A percentile compares a stretch with the other conserved stretches of the same genome.
phyloP scores from a whole-genome alignment of 1,140 invertebrate species.

The Microplitis demolitor region DNA sequence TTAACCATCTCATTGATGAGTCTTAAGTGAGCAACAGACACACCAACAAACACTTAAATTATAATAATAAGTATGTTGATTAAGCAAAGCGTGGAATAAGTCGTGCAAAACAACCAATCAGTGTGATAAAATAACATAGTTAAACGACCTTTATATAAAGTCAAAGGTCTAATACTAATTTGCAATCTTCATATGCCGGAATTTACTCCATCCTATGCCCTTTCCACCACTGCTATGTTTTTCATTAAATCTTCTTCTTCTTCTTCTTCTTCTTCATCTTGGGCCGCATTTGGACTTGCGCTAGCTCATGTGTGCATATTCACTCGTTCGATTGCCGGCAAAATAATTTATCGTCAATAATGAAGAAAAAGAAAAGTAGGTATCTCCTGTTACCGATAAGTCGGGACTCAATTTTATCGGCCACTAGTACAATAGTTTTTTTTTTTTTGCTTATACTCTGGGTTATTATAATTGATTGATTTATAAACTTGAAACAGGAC shows the following conservation, averaged over 20 bases:
- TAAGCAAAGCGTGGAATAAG: background rate
- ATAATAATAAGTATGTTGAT: background rate
- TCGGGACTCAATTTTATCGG: too few relatives aligned
- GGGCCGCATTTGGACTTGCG: too few relatives aligned
- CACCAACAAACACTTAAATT: background rate
- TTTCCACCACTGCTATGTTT: background rate
- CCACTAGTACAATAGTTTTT: too few relatives aligned
- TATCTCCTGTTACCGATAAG: too few relatives aligned
- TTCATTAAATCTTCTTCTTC: background rate
- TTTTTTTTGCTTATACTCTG: too few relatives aligned
- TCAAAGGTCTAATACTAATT: background rate
- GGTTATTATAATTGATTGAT: too few relatives aligned
- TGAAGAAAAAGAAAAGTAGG: too few relatives aligned
- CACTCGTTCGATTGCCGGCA: too few relatives aligned
- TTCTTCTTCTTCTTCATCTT: background rate
- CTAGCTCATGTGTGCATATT: too few relatives aligned
- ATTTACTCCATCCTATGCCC: background rate
- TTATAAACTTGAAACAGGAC: background rate
- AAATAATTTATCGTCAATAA: too few relatives aligned
- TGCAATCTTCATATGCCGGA: background rate
- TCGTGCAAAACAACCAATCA: background rate
- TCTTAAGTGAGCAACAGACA: background rate
- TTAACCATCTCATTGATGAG: too few relatives aligned
- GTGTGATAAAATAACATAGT: background rate
- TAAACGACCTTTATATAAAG: background rate